phyloP scores from a whole-genome alignment of 2,113 vertebrate species.

The Pygoscelis antarcticus region DNA sequence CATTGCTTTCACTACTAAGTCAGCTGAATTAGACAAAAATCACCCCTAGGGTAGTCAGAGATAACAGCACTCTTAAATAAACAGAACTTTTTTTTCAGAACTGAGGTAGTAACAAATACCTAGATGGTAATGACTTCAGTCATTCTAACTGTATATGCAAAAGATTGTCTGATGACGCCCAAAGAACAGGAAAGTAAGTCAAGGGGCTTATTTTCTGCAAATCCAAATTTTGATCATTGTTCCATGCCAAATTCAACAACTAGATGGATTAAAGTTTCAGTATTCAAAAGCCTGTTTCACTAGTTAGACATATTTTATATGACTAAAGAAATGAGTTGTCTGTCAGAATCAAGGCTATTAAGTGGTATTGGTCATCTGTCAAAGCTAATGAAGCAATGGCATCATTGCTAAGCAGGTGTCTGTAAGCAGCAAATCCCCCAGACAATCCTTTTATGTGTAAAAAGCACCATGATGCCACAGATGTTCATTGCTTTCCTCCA shows the following conservation, averaged over 20 bases:
- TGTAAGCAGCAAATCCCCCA: neutral
- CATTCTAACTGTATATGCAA: neutral
- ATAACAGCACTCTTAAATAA: neutral
- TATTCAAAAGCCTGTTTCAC: neutral
- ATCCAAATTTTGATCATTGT: neutral
- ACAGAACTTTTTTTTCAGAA: neutral
- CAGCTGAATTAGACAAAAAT: neutral
- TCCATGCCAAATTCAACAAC: neutral
- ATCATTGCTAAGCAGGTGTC: neutral
- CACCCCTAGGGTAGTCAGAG: neutral
- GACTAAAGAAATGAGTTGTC: neutral
- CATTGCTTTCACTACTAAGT: neutral
- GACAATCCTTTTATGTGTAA: neutral
- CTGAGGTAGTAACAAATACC: neutral
- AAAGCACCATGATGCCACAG: neutral
- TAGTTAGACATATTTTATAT: neutral
- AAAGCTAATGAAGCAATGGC: neutral
- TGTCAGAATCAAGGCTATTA: neutral
- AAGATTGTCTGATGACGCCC: neutral
- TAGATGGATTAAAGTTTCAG: neutral
- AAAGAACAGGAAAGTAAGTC: neutral
- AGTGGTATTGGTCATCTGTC: neutral
- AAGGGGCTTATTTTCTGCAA: neutral
- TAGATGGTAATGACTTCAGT: neutral
- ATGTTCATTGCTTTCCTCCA: neutral